A percentile compares a stretch with the other conserved stretches of the same genome.
Conservation (phyloP, 2,888 invertebrate species). For the Zaprionus bogoriensis region DNA sequence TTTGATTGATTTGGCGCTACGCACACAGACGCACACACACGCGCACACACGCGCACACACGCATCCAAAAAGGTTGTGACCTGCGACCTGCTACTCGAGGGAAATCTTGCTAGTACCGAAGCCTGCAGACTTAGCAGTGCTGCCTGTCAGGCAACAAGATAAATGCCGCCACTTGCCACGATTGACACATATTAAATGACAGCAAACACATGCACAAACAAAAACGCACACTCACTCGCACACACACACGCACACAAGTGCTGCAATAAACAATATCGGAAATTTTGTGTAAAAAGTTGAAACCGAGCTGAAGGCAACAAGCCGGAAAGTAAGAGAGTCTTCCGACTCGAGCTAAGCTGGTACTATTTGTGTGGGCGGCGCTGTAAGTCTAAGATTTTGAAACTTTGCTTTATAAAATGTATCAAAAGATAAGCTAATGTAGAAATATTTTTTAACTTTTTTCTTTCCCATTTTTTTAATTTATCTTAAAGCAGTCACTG, state of each 20-base stretch:
- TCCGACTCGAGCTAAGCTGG: neutral
- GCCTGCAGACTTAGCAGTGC: constrained; percentile 2
- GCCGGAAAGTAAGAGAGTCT: neutral
- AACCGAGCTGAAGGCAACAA: neutral
- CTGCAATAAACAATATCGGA: constrained; percentile 12
- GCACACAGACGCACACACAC: neutral
- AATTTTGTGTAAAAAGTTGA: constrained; percentile 5
- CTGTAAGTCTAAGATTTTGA: too few species aligned
- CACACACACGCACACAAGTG: neutral
- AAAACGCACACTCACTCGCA: constrained; percentile 5
- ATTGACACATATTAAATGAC: constrained; percentile 30
- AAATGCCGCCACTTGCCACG: constrained; percentile 33
- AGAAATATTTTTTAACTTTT: too few species aligned
- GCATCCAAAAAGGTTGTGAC: constrained; percentile 6
- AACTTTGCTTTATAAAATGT: too few species aligned
- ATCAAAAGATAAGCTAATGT: too few species aligned
- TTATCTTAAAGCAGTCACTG: neutral
- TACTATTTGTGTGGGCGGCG: neutral
- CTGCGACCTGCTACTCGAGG: constrained; percentile 20
- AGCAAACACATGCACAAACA: constrained; percentile 3
- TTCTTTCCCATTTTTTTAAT: neutral
- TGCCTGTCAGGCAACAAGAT: constrained; percentile 35
- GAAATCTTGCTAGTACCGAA: constrained; percentile 36
- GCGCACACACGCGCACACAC: neutral
- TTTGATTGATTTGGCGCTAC: constrained; percentile 69